These are phyloP conservation scores for Scarus forsteni DNA, from an alignment of 2,797 vertebrate species.

Conservation along the genomic window DNA sequence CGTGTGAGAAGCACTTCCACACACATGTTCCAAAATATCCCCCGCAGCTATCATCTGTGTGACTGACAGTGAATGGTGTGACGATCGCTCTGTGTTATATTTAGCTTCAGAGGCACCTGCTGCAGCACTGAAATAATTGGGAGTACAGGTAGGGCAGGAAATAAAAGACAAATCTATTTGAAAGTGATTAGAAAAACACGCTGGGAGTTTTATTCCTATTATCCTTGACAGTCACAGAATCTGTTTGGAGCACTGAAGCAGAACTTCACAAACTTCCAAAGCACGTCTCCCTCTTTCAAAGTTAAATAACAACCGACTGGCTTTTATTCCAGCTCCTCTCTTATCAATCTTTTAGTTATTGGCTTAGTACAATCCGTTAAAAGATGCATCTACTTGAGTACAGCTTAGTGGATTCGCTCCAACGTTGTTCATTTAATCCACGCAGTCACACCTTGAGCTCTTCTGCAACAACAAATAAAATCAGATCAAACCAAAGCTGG, in stretches of 20 bases:
- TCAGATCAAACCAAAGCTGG: constrained; percentile 4
- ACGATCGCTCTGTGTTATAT: constrained; percentile 24
- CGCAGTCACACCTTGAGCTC: constrained; percentile 18
- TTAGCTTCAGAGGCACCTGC: constrained; percentile 39
- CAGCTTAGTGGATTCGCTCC: constrained; percentile 54
- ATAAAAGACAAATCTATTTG: not conserved
- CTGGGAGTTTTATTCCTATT: not conserved
- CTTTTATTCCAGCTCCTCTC: constrained; percentile 34
- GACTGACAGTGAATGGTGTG: constrained; percentile 32
- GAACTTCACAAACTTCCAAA: constrained; percentile 10
- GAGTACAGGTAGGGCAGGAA: not conserved
- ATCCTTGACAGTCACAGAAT: constrained; percentile 14
- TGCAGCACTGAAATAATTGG: constrained; percentile 10
- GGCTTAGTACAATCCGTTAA: constrained; percentile 49
- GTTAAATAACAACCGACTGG: constrained; percentile 7
- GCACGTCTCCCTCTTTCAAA: constrained; percentile 7
- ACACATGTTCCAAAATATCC: constrained; percentile 37
- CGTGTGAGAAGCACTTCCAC: constrained; percentile 38
- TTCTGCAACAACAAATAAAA: not conserved
- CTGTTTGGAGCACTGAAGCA: not conserved
- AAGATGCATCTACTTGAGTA: constrained; percentile 43
- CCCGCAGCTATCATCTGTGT: constrained; percentile 28
- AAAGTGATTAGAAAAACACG: constrained; percentile 18
- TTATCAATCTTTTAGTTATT: constrained; percentile 42
- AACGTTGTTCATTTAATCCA: constrained; percentile 32